Evolutionary conservation across 2,797 vertebrate species (phyloP).

Genomic region (Podargus strigoides): DNA sequence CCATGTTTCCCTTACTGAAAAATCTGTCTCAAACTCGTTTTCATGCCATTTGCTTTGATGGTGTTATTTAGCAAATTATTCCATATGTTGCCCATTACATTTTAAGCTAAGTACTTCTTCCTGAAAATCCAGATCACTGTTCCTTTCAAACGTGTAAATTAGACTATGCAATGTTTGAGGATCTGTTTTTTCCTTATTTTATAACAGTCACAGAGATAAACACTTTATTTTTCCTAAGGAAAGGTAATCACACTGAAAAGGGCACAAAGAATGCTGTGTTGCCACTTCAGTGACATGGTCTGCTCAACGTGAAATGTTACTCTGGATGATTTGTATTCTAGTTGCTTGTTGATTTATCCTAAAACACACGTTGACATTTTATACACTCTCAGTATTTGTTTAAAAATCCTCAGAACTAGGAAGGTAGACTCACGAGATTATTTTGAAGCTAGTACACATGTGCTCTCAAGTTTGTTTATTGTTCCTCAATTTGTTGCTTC

Average conservation of each 20-base stretch:
- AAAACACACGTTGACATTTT: neutral
- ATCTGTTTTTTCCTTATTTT: neutral
- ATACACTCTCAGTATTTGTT: neutral
- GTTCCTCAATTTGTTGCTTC: neutral
- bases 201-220: neutral
- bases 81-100: constrained; percentile 35
- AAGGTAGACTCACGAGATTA: neutral
- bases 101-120: constrained; percentile 8
- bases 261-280: neutral
- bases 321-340: neutral
- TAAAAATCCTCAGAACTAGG: neutral
- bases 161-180: neutral
- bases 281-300: neutral
- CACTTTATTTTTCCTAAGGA: constrained; percentile 4
- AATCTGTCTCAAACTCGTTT: neutral
- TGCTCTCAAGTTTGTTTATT: neutral
- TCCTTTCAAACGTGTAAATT: constrained; percentile 25
- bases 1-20: neutral
- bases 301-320: neutral
- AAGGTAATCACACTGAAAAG: neutral
- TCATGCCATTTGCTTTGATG: constrained; percentile 12
- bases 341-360: neutral
- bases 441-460: neutral
- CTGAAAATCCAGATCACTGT: constrained; percentile 7
- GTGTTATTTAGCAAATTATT: constrained; percentile 50